Conservation (phyloP, 2,113 vertebrate genomes). For the Origma solitaria region DNA sequence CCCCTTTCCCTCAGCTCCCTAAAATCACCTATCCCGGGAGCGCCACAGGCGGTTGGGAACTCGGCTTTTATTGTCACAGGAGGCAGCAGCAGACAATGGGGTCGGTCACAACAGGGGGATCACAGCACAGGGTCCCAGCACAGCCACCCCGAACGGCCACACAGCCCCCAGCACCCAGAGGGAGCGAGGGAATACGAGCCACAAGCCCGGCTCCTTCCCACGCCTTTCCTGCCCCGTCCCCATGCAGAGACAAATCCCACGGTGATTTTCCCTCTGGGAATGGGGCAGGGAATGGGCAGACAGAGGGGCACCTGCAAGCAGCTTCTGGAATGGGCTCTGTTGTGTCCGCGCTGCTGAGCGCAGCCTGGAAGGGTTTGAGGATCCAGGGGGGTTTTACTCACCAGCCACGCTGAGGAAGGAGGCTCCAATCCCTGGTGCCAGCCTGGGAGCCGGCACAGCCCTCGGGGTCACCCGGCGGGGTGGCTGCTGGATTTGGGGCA, state of each 20-base stretch:
- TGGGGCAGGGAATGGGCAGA: not conserved
- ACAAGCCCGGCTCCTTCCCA: not conserved
- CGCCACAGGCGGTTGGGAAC: not conserved
- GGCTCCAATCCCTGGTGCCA: not conserved
- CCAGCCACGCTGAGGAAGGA: not conserved
- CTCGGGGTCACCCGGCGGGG: fast-evolving
- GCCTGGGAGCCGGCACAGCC: fast-evolving
- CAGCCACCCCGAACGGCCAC: not conserved
- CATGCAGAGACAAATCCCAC: fast-evolving
- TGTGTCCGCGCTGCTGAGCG: not conserved
- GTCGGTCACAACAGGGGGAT: not conserved
- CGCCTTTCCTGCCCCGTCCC: not conserved
- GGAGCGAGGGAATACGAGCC: not conserved
- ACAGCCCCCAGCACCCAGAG: not conserved
- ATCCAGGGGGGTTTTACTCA: not conserved
- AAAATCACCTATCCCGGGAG: not conserved
- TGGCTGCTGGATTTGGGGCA: not conserved
- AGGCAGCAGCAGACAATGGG: not conserved
- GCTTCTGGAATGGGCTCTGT: fast-evolving
- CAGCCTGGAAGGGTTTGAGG: not conserved
- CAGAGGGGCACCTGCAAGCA: not conserved
- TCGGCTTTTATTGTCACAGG: not conserved
- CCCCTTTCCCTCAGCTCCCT: not conserved
- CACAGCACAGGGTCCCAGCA: not conserved
- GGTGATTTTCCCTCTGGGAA: fast-evolving